Percentiles rank a stretch among this genome's conserved stretches.
Evolutionary conservation across 2,797 vertebrate genomes (phyloP).

Genomic region (Rhodeus uyekii): DNA sequence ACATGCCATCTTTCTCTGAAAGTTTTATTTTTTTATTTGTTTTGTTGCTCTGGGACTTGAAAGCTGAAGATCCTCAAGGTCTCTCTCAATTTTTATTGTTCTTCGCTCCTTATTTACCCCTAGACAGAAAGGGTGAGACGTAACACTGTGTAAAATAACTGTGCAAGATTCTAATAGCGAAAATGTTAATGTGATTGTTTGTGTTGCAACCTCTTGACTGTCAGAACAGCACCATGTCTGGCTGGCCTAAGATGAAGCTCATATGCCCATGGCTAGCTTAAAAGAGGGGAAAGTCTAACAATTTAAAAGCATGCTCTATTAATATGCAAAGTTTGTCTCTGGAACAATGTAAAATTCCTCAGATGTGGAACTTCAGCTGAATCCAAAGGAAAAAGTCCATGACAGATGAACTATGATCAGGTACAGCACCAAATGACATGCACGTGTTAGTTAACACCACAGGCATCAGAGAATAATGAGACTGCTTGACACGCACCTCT

Average conservation of each 20-base stretch:
- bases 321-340: not conserved
- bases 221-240: not conserved
- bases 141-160: not conserved
- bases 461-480: slow-evolving; percentile 1
- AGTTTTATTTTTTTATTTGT: too few species aligned
- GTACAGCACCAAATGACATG: not conserved
- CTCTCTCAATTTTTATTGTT: too few species aligned
- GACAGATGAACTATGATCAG: too few species aligned
- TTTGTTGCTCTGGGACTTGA: too few species aligned
- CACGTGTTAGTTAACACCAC: not conserved
- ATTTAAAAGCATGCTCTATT: too few species aligned
- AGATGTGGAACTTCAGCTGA: not conserved
- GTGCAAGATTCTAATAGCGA: not conserved
- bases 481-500: not conserved
- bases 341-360: not conserved
- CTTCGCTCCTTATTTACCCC: too few species aligned
- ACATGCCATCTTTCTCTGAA: too few species aligned
- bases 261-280: not conserved
- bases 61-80: too few species aligned
- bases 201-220: not conserved
- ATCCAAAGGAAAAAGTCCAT: not conserved
- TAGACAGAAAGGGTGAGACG: too few species aligned
- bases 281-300: not conserved
- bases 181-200: not conserved
- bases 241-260: not conserved